Percentiles rank a stretch among this genome's conserved stretches.
Evolutionary conservation across 2,888 invertebrate genomes (phyloP).

Genomic region (Dynastes tityus): DNA sequence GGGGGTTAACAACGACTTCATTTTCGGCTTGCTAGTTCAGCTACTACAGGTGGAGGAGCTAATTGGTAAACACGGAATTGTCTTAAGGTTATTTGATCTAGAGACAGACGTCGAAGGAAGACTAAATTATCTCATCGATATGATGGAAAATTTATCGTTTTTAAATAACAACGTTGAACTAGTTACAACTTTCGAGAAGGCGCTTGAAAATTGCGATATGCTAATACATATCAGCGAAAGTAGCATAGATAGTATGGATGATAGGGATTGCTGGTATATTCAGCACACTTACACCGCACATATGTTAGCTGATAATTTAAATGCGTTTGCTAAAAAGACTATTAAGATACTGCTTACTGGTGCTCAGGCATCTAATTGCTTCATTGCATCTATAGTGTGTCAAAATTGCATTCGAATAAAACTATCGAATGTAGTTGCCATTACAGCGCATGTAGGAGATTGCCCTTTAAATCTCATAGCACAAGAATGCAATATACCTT

Average conservation of each 20-base stretch:
- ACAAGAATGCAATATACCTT: constrained; percentile 70
- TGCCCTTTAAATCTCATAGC: constrained; percentile 69
- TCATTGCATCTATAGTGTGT: constrained; percentile 73
- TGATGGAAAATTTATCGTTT: constrained; percentile 57
- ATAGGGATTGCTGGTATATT: constrained; percentile 60
- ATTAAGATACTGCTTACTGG: constrained; percentile 74
- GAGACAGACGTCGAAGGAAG: constrained; percentile 55
- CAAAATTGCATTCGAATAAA: constrained; percentile 68
- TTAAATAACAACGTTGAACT: constrained; percentile 56
- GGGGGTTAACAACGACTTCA: constrained; percentile 61
- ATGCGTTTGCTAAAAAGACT: constrained; percentile 70
- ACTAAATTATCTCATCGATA: constrained; percentile 56
- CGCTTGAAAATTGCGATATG: constrained; percentile 72
- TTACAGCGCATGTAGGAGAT: constrained; percentile 75
- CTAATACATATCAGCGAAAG: constrained; percentile 73
- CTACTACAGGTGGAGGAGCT: constrained; percentile 60
- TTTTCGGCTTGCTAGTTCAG: constrained; percentile 62
- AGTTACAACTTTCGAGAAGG: constrained; percentile 70
- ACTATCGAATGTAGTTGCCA: constrained; percentile 73
- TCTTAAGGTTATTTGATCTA: constrained; percentile 63
- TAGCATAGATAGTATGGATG: constrained; percentile 63
- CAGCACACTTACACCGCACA: constrained; percentile 61
- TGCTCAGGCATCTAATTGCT: constrained; percentile 73
- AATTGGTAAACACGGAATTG: constrained; percentile 58
- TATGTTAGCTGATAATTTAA: constrained; percentile 71